Percentiles rank a stretch among this genome's conserved stretches.
These are phyloP conservation scores for Alexandromys fortis DNA, from an alignment of 2,113 vertebrate genomes.

Conservation along the genomic window DNA sequence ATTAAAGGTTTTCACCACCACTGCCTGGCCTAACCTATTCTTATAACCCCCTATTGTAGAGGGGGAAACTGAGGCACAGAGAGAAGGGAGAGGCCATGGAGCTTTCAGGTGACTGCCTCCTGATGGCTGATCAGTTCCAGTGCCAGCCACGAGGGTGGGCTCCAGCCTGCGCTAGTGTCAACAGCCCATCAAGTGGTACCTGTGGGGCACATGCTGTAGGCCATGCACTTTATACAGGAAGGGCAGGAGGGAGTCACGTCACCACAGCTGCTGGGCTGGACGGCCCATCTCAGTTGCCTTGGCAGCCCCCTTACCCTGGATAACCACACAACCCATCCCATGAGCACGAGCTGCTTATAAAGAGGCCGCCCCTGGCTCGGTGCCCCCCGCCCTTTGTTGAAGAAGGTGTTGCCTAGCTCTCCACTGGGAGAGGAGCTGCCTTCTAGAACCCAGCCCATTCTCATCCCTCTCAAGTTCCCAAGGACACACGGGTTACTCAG, in stretches of 20 bases:
- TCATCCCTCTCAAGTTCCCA: not conserved
- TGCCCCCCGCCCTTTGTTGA: not conserved
- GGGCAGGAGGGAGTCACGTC: not conserved
- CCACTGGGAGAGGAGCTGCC: not conserved
- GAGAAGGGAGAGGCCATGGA: not conserved
- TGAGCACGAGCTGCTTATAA: not conserved
- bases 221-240: fast-evolving
- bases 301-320: not conserved
- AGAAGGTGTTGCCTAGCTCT: not conserved
- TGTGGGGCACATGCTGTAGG: not conserved
- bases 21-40: not conserved
- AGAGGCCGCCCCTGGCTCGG: fast-evolving
- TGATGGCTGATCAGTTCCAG: no score
- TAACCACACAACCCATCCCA: fast-evolving
- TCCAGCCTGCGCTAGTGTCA: not conserved
- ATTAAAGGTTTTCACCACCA: not conserved
- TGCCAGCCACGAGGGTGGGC: not conserved
- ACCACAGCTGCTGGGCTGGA: not conserved
- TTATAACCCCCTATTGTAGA: not conserved
- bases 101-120: fast-evolving
- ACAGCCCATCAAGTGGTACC: no score
- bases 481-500: not conserved
- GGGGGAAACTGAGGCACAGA: not conserved
- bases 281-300: not conserved
- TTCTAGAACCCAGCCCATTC: not conserved